A percentile compares a stretch with the other conserved stretches of the same genome.
Evolutionary conservation across 1,140 invertebrate genomes (phyloP).

Genomic region (Trialeurodes vaporariorum): DNA sequence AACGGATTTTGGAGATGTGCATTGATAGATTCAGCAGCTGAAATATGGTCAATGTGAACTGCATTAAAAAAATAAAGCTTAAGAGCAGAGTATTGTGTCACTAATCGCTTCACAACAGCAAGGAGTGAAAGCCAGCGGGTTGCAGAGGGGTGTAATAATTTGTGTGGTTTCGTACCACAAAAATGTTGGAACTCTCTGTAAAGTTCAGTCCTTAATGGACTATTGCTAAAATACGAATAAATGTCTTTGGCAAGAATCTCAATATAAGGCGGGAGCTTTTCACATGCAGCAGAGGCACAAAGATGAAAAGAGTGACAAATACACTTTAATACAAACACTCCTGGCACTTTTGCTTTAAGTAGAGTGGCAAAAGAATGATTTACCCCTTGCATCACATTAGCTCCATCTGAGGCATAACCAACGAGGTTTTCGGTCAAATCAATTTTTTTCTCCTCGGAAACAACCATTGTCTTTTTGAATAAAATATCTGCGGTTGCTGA

Average conservation of each 20-base stretch:
- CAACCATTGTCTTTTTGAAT: too few relatives aligned
- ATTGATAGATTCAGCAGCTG: slow-evolving; percentile 4
- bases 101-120: slow-evolving; percentile 6
- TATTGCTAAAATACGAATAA: slow-evolving; percentile 17
- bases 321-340: slow-evolving; percentile 17
- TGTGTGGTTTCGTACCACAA: slow-evolving; percentile 4
- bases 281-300: slow-evolving; percentile 17
- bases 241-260: slow-evolving; percentile 16
- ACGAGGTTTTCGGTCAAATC: background rate
- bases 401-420: background rate
- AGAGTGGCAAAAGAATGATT: background rate
- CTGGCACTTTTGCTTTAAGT: background rate
- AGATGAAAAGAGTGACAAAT: slow-evolving; percentile 19
- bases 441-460: too few relatives aligned
- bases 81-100: slow-evolving; percentile 1
- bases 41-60: background rate
- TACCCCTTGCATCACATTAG: background rate
- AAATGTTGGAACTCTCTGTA: slow-evolving; percentile 7
- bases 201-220: slow-evolving; percentile 1
- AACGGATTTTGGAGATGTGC: background rate
- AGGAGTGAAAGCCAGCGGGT: slow-evolving; percentile 9
- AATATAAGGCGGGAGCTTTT: background rate
- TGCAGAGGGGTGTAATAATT: slow-evolving; percentile 4
- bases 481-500: too few relatives aligned
- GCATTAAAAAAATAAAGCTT: slow-evolving; percentile 2